Evolutionary conservation across 2,888 invertebrate genomes (phyloP).

Genomic region (Cantharis flavilabris): DNA sequence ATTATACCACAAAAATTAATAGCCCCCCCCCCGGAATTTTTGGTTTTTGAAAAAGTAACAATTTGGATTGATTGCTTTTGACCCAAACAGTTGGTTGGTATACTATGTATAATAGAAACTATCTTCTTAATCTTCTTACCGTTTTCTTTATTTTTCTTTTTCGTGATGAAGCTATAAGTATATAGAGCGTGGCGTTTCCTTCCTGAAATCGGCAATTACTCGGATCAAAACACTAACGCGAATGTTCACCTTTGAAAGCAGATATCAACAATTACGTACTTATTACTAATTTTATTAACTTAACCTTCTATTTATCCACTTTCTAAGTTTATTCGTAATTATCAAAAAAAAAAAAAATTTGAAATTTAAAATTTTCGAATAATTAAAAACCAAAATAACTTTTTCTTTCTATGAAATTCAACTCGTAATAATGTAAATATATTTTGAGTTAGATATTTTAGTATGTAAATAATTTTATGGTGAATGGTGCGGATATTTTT

Average conservation of each 20-base stretch:
- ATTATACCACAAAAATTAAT: neutral
- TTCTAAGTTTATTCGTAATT: neutral
- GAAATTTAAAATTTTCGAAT: neutral
- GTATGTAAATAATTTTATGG: neutral
- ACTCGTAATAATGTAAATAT: neutral
- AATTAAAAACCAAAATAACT: neutral
- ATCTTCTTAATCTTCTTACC: neutral
- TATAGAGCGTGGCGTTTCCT: slow-evolving; percentile 28
- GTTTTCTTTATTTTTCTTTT: neutral
- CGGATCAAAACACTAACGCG: slow-evolving; percentile 8
- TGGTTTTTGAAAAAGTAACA: no score
- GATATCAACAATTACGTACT: neutral
- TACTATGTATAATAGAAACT: neutral
- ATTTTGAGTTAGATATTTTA: neutral
- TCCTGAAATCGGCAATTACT: slow-evolving; percentile 26
- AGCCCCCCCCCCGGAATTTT: neutral
- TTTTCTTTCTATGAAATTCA: neutral
- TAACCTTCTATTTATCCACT: neutral
- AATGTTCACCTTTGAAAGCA: slow-evolving; percentile 18
- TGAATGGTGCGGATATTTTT: slow-evolving; percentile 16
- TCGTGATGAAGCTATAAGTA: slow-evolving; percentile 16
- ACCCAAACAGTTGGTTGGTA: neutral
- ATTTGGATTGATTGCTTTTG: no score
- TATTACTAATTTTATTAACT: neutral
- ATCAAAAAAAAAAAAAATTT: neutral